Conservation (phyloP, 2,888 invertebrate species). For the Isotomurus palustris region DNA sequence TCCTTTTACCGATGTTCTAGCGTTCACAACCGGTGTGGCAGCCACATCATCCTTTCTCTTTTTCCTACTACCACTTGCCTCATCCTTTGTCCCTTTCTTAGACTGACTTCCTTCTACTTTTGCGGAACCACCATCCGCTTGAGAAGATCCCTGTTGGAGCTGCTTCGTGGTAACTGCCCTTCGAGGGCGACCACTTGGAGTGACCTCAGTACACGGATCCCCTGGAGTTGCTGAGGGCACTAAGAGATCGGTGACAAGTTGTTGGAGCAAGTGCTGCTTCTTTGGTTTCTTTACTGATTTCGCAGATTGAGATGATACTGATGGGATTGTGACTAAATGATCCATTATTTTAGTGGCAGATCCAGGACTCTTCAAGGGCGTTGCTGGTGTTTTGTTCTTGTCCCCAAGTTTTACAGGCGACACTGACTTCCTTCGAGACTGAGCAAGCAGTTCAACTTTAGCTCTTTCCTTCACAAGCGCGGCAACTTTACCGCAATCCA, state of each 20-base stretch:
- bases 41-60: constrained; percentile 4
- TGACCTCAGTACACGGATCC: constrained; percentile 2
- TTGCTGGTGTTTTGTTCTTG: neutral
- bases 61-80: neutral
- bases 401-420: constrained; percentile 28
- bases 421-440: constrained; percentile 17
- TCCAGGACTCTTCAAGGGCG: constrained; percentile 8
- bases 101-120: constrained; percentile 1
- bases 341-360: constrained; percentile 7
- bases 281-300: constrained; percentile 26
- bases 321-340: constrained; percentile 4
- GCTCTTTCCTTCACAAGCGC: constrained; percentile 43
- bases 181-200: neutral
- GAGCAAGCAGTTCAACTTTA: constrained; percentile 26
- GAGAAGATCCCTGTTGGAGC: constrained; percentile 7
- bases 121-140: neutral
- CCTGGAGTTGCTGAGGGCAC: neutral
- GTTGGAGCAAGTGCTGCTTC: neutral
- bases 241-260: too few species aligned
- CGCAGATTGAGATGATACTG: constrained; percentile 8
- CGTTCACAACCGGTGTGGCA: neutral
- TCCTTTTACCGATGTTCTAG: neutral
- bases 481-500: constrained; percentile 42
- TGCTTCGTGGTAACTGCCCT: constrained; percentile 13
- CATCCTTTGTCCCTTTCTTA: neutral